These are phyloP conservation scores for Trochalopteron elliotii DNA, from an alignment of 2,113 vertebrate genomes.

Conservation along the genomic window DNA sequence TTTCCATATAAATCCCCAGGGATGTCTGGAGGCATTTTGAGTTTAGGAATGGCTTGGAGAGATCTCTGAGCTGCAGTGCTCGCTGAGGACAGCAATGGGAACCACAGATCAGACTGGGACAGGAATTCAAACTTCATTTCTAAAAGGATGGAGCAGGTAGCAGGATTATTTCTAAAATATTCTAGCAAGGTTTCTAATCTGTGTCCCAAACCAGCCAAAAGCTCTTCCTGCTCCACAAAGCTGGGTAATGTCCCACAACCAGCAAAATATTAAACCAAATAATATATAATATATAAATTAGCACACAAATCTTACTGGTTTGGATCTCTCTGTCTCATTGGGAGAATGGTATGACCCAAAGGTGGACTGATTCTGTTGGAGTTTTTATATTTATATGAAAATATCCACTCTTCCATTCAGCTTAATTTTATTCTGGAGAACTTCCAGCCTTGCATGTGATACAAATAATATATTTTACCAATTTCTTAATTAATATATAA, in stretches of 20 bases:
- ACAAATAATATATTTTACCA: not conserved
- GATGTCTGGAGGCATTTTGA: not conserved
- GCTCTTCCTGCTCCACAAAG: not conserved
- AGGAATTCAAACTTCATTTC: not conserved
- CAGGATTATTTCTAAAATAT: not conserved
- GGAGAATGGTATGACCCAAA: not conserved
- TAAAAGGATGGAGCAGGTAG: not conserved
- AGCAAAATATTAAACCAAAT: not conserved
- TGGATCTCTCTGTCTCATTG: not conserved
- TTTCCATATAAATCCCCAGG: not conserved
- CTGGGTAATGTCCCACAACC: not conserved
- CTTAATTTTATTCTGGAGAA: not conserved
- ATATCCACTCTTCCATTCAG: not conserved
- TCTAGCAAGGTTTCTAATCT: not conserved
- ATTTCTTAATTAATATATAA: not conserved
- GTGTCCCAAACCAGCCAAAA: not conserved
- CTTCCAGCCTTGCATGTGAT: not conserved
- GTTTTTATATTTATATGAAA: not conserved
- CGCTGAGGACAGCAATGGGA: not conserved
- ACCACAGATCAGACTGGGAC: not conserved
- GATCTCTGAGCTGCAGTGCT: not conserved
- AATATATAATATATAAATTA: not conserved
- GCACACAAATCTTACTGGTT: not conserved
- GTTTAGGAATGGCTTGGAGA: not conserved
- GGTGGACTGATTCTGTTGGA: not conserved